A percentile compares a stretch with the other conserved stretches of the same genome.
phyloP scores from a whole-genome alignment of 2,888 invertebrate genomes.

The Harmothoe impar region DNA sequence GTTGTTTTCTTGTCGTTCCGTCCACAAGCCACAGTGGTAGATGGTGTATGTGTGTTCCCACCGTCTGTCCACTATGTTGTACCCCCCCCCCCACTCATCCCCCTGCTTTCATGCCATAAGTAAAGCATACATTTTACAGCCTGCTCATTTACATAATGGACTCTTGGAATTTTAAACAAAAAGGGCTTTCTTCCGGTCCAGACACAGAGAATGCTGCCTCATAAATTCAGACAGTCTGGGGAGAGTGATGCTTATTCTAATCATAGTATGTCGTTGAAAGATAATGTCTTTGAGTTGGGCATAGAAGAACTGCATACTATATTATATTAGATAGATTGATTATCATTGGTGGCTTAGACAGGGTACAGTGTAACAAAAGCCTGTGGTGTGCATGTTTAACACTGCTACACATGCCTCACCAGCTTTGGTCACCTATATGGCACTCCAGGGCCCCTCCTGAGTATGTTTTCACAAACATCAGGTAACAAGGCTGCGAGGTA shows the following conservation, averaged over 20 bases:
- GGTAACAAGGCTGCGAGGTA: background rate
- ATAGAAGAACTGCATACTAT: too few relatives aligned
- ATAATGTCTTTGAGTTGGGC: too few relatives aligned
- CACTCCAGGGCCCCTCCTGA: background rate
- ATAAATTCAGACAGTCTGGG: too few relatives aligned
- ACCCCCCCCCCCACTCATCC: background rate
- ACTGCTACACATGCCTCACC: too few relatives aligned
- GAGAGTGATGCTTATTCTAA: too few relatives aligned
- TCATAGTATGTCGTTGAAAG: too few relatives aligned
- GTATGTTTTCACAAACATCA: slow-evolving; percentile 45
- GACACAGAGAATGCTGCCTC: too few relatives aligned
- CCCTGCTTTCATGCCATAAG: background rate
- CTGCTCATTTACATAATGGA: slow-evolving; percentile 51
- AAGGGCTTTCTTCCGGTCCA: background rate
- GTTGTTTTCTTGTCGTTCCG: slow-evolving; percentile 45
- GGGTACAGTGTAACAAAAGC: too few relatives aligned
- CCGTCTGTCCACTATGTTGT: background rate
- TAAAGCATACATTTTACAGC: slow-evolving; percentile 21
- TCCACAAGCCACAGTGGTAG: background rate
- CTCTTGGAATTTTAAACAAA: background rate
- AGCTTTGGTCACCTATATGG: background rate
- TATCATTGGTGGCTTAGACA: too few relatives aligned
- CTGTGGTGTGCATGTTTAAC: too few relatives aligned
- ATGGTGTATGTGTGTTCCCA: slow-evolving; percentile 53
- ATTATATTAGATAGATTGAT: too few relatives aligned